These are phyloP conservation scores for Heliconius melpomene DNA, from an alignment of 1,140 invertebrate genomes.

Conservation along the genomic window DNA sequence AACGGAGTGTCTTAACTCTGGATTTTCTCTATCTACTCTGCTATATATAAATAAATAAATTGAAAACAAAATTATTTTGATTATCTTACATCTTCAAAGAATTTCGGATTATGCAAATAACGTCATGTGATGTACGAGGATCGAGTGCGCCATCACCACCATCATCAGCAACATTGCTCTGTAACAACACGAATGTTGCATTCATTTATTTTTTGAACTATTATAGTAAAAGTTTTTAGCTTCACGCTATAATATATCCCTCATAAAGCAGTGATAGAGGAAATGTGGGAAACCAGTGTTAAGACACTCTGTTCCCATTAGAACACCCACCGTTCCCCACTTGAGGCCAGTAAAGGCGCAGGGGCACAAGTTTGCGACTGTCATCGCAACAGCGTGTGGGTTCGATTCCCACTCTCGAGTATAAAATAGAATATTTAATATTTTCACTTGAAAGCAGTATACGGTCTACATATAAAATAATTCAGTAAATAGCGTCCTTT, in stretches of 20 bases:
- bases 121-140: conserved; percentile 44
- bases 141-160: conserved; percentile 47
- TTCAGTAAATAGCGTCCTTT: too few relatives aligned
- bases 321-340: too few relatives aligned
- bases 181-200: conserved; percentile 24
- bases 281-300: too few relatives aligned
- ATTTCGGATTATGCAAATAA: conserved; percentile 50
- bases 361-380: not conserved
- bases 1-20: too few relatives aligned
- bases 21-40: too few relatives aligned
- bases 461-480: not conserved
- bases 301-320: too few relatives aligned
- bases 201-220: too few relatives aligned
- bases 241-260: too few relatives aligned
- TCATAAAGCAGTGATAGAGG: too few relatives aligned
- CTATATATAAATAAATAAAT: too few relatives aligned
- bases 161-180: conserved; percentile 49
- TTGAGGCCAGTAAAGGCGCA: too few relatives aligned
- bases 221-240: too few relatives aligned
- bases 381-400: not conserved
- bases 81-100: conserved; percentile 49
- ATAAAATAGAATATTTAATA: not conserved
- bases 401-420: not conserved
- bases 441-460: not conserved
- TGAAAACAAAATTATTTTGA: not conserved